Conservation (phyloP, 2,797 vertebrate genomes). For the Sparus aurata region DNA sequence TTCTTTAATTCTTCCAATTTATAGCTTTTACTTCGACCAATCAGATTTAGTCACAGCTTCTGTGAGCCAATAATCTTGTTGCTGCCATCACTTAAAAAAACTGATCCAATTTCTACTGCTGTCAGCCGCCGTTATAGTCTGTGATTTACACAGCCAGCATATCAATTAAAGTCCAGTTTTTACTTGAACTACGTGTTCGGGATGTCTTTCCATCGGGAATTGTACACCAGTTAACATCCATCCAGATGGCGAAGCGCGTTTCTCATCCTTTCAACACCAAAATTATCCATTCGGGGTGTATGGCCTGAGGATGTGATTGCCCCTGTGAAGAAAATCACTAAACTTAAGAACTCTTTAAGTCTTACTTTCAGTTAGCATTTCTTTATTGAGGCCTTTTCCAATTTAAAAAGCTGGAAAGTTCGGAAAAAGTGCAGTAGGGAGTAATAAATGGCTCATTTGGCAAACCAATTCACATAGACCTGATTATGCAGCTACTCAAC, state of each 20-base stretch:
- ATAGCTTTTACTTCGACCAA: not conserved
- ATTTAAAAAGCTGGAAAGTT: conserved; percentile 5
- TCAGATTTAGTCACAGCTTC: too few relatives aligned
- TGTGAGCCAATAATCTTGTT: not conserved
- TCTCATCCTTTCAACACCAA: not conserved
- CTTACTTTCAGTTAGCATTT: conserved; percentile 1
- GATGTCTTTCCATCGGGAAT: not conserved
- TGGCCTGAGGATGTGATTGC: not conserved
- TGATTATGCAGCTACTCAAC: conserved; percentile 40
- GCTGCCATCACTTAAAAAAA: not conserved
- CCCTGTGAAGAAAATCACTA: too few relatives aligned
- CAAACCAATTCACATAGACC: conserved; percentile 17
- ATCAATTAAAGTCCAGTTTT: not conserved
- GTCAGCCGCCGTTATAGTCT: not conserved
- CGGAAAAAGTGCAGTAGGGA: conserved; percentile 10
- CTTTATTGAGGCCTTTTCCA: not conserved
- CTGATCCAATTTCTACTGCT: not conserved
- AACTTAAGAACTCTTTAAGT: not conserved
- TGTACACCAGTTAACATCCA: not conserved
- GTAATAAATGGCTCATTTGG: conserved; percentile 40
- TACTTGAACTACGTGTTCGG: not conserved
- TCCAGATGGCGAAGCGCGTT: not conserved
- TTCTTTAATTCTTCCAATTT: not conserved
- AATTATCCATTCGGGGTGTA: not conserved
- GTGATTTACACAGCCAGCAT: not conserved